phyloP scores from a whole-genome alignment of 2,797 vertebrate species.

The Strix occidentalis region DNA sequence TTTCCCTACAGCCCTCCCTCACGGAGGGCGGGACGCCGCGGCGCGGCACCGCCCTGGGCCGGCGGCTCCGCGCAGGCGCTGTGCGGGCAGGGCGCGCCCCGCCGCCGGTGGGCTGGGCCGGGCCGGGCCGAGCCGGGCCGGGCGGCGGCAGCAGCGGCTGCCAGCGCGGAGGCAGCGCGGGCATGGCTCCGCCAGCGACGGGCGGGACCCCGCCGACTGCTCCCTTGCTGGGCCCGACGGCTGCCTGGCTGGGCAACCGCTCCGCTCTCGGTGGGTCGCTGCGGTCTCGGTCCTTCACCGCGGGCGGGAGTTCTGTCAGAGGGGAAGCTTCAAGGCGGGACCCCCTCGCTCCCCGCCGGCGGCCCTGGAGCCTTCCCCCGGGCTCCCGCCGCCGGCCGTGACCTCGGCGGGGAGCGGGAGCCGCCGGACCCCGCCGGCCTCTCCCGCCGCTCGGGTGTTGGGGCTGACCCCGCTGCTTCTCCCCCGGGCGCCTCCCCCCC shows the following conservation, averaged over 20 bases:
- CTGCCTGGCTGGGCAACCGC: neutral
- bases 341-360: neutral
- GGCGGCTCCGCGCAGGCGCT: neutral
- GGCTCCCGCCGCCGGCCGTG: neutral
- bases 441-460: neutral
- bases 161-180: neutral
- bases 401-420: neutral
- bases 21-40: rapidly evolving
- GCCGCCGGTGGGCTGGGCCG: neutral
- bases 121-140: neutral
- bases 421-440: neutral
- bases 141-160: neutral
- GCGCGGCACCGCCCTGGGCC: neutral
- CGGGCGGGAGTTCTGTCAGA: neutral
- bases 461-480: neutral
- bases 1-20: rapidly evolving
- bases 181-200: neutral
- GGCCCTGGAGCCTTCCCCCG: neutral
- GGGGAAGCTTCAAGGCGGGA: neutral
- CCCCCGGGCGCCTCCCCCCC: neutral
- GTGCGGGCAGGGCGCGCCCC: neutral
- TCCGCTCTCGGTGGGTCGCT: conserved; percentile 10
- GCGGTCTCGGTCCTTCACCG: neutral
- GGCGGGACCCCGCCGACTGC: neutral
- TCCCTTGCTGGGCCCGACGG: neutral